Evolutionary conservation across 2,797 vertebrate genomes (phyloP).

Genomic region (Discoglossus pictus): DNA sequence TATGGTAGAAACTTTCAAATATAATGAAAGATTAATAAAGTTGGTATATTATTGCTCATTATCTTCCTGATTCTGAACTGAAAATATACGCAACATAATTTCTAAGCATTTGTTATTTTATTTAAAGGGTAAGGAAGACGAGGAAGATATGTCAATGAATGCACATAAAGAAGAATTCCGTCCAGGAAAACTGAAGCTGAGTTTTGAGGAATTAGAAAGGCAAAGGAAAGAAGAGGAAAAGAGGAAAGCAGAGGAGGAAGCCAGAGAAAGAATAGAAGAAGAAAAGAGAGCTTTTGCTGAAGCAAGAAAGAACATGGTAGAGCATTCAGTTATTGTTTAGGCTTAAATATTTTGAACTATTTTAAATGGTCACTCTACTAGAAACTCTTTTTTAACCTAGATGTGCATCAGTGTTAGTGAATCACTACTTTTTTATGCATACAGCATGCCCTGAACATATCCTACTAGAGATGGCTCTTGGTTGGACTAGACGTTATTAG

Average conservation of each 20-base stretch:
- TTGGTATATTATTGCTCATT: no score
- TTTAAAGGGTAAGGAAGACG: slow-evolving; percentile 75
- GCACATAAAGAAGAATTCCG: slow-evolving; percentile 71
- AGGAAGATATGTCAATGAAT: slow-evolving; percentile 57
- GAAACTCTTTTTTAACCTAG: no score
- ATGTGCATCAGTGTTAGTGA: no score
- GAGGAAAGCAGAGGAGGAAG: slow-evolving; percentile 86
- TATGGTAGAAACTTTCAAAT: no score
- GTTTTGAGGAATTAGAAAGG: slow-evolving; percentile 93
- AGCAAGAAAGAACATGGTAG: slow-evolving; percentile 93
- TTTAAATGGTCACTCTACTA: no score
- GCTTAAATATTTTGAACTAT: no score
- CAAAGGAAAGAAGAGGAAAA: slow-evolving; percentile 89
- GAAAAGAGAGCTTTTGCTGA: slow-evolving; percentile 94
- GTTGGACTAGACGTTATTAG: no score
- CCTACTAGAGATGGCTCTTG: no score
- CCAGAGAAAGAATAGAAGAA: slow-evolving; percentile 88
- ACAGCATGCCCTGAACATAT: no score
- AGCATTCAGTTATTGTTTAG: background rate
- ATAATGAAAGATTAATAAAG: no score
- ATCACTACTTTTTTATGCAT: no score
- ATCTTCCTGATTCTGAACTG: no score
- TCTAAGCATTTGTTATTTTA: slow-evolving; percentile 5
- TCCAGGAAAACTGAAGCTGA: slow-evolving; percentile 89
- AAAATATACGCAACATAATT: background rate